Percentiles rank a stretch among this genome's conserved stretches.
phyloP scores from a whole-genome alignment of 2,113 vertebrate species.

The Pardalotus punctatus region DNA sequence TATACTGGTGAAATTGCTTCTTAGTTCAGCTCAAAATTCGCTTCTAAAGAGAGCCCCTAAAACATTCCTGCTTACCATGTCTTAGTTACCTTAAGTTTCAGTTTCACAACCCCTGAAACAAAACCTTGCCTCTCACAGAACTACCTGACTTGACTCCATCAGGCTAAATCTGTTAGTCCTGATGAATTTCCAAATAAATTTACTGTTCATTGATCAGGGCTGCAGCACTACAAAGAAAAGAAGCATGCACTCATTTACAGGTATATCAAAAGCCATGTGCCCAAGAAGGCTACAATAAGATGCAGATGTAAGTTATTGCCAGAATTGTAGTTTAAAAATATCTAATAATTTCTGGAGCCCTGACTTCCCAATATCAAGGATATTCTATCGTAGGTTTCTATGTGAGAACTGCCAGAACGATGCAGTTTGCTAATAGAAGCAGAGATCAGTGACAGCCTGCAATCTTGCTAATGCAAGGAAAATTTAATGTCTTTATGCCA shows the following conservation, averaged over 20 bases:
- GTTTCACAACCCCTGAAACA: background rate
- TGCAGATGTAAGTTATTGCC: background rate
- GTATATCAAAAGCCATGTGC: background rate
- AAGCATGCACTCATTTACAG: background rate
- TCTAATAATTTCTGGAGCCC: background rate
- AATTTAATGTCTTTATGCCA: background rate
- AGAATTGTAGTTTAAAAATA: background rate
- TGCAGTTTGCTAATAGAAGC: background rate
- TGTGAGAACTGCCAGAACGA: background rate
- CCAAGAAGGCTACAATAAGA: background rate
- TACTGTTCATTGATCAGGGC: background rate
- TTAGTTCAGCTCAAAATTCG: background rate
- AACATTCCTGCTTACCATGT: background rate
- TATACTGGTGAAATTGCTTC: background rate
- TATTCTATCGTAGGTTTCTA: background rate
- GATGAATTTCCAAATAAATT: background rate
- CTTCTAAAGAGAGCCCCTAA: background rate
- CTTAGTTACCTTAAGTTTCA: background rate
- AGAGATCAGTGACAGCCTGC: background rate
- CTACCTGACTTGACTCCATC: background rate
- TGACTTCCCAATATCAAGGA: background rate
- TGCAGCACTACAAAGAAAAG: background rate
- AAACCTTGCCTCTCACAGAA: background rate
- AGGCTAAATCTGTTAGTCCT: background rate
- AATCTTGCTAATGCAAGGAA: background rate